Evolutionary conservation across 2,797 vertebrate genomes (phyloP).

Genomic region (Dryobates pubescens): DNA sequence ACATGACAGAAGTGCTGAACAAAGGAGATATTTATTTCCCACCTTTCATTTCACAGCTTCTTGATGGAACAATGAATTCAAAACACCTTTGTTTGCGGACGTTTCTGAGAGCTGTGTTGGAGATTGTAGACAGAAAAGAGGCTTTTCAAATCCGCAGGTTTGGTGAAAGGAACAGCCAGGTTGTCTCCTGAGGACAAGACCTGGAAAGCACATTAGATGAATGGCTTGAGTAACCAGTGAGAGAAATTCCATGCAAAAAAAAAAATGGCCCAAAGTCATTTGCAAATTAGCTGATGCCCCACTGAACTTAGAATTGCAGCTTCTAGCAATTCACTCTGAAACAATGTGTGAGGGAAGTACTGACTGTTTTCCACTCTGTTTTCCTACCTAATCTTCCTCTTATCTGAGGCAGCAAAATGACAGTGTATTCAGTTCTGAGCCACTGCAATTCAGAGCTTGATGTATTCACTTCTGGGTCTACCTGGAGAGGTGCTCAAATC

Average conservation of each 20-base stretch:
- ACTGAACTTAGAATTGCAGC: background rate
- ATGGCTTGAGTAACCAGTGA: background rate
- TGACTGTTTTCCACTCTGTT: background rate
- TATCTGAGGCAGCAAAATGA: background rate
- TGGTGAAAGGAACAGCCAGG: background rate
- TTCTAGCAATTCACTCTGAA: background rate
- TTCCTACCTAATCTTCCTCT: background rate
- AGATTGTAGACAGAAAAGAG: background rate
- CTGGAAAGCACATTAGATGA: rapidly evolving
- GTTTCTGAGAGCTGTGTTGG: rapidly evolving
- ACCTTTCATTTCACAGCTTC: background rate
- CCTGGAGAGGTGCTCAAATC: background rate
- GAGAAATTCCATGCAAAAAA: background rate
- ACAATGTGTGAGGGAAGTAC: background rate
- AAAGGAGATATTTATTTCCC: background rate
- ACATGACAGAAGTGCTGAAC: background rate
- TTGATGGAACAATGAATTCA: background rate
- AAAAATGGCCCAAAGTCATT: background rate
- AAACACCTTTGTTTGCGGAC: background rate
- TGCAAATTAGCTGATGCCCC: background rate
- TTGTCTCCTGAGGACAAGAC: background rate
- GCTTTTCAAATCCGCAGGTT: background rate
- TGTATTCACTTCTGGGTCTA: background rate
- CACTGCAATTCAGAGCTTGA: background rate
- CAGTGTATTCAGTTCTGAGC: rapidly evolving